Conservation (phyloP, 2,113 vertebrate species). For the Oncorhynchus nerka region DNA sequence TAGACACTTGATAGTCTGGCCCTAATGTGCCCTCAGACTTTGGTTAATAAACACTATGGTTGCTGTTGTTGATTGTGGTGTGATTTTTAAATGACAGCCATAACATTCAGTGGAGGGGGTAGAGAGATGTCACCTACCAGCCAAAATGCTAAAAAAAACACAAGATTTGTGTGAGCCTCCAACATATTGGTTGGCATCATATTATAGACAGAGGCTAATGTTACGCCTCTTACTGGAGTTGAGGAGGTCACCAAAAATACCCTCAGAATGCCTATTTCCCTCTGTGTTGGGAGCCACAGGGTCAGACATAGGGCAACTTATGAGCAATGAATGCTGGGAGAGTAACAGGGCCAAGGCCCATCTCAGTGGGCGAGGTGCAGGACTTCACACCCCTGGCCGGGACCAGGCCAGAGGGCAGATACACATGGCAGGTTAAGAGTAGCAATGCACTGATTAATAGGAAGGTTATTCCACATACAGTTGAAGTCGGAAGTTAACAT, state of each 20-base stretch:
- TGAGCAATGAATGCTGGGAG: constrained; percentile 57
- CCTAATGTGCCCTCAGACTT: too few relatives aligned
- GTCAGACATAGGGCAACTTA: constrained; percentile 44
- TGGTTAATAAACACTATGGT: too few relatives aligned
- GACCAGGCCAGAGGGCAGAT: background rate
- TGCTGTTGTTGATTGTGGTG: too few relatives aligned
- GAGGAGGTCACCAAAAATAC: constrained; percentile 52
- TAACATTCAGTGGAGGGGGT: background rate
- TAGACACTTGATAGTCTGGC: too few relatives aligned
- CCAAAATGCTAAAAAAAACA: too few relatives aligned
- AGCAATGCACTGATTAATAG: too few relatives aligned
- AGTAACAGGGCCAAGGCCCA: constrained; percentile 40
- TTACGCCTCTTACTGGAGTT: constrained; percentile 16
- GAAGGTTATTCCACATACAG: too few relatives aligned
- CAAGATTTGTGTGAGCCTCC: too few relatives aligned
- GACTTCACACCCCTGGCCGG: constrained; percentile 22
- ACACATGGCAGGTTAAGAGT: background rate
- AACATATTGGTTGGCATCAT: too few relatives aligned
- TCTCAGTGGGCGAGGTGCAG: constrained; percentile 22
- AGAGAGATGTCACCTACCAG: background rate
- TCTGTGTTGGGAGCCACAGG: constrained; percentile 27
- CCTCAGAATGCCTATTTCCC: constrained; percentile 39
- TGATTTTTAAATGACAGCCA: too few relatives aligned
- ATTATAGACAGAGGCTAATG: constrained; percentile 17
- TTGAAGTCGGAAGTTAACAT: too few relatives aligned